Evolutionary conservation across 1,140 invertebrate genomes (phyloP), one percentile per base, ranked within the genome.

Genomic region (Pogonomyrmex barbatus): DNA sequence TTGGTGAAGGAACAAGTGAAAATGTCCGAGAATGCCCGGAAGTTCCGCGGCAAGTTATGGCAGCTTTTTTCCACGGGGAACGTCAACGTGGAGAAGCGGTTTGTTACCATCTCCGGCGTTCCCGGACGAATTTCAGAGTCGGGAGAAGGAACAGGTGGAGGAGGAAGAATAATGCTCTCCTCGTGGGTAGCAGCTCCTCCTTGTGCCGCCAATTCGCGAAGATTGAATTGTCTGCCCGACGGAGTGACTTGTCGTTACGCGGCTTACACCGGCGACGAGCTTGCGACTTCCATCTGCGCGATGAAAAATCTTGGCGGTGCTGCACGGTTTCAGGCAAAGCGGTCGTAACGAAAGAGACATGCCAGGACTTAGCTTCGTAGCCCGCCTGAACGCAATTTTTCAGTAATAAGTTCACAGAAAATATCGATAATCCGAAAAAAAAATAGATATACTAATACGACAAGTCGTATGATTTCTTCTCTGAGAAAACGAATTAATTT

Each of bases 211-310:
- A 71, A 85, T 90, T 85, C 88, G 60, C 76, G 52, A 77, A 90
- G 89, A 90, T 90, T 90, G 89, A 90, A 90, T 90, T 86, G 89
- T 90, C 86, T 77, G 76, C 65, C 39, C 45, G 71, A 71, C 71
- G 39, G 58, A 90, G 78, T 83, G 88, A 87, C 89, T 89, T 63
- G 78, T 87, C 78, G 85, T 90, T 90, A 87, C 79, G 73, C 78
- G 78, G 73, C 78, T 89, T 54, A 65, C 87, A 47, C 54, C 68
- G 68, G 39, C 45, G 75, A 75, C 75, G 75, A 68, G 67, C 17
- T 67, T 73, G 83, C 47, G 54, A 83, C 56, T 33, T 75, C 30
- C 54, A 60, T 52, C 45, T 42, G 6, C 56, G 17, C 70, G 62
- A 75, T 54, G 70, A 86, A 54, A 76, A 89, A 77, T 86, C 77